Conservation (phyloP, 2,797 vertebrate species). For the Acanthis flammea region DNA sequence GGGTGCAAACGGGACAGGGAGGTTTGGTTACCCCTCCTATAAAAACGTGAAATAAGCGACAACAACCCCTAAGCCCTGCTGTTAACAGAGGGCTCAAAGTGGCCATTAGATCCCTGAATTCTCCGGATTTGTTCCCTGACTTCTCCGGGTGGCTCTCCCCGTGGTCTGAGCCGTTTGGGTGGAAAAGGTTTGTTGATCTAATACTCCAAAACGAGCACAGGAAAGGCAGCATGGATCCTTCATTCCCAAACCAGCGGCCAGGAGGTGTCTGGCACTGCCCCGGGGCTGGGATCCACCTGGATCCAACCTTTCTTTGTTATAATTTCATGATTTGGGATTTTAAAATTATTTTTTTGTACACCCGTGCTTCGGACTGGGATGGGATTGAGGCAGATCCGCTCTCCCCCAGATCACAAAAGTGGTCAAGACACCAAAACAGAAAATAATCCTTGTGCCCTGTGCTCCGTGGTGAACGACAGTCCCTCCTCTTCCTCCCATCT, state of each 20-base stretch:
- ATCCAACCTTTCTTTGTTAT: background rate
- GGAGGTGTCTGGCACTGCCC: background rate
- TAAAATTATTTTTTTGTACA: background rate
- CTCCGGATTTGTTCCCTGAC: accelerated
- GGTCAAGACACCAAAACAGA: background rate
- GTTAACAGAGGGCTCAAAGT: background rate
- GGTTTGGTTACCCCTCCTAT: background rate
- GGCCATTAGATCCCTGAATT: background rate
- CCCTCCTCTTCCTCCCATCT: background rate
- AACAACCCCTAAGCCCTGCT: background rate
- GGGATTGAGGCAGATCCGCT: background rate
- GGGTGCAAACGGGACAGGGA: background rate
- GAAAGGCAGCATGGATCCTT: accelerated
- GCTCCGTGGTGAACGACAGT: accelerated
- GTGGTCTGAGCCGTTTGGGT: background rate
- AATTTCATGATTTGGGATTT: accelerated
- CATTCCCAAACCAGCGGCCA: background rate
- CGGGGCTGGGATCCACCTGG: background rate
- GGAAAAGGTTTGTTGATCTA: accelerated
- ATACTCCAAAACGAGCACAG: accelerated
- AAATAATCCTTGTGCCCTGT: background rate
- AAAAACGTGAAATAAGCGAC: background rate
- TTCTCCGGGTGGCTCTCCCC: accelerated
- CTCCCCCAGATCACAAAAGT: background rate
- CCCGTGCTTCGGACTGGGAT: accelerated